Evolutionary conservation across 2,797 vertebrate species (phyloP), one percentile per base, ranked within the genome.

Genomic region (Onychomys leucogaster): DNA sequence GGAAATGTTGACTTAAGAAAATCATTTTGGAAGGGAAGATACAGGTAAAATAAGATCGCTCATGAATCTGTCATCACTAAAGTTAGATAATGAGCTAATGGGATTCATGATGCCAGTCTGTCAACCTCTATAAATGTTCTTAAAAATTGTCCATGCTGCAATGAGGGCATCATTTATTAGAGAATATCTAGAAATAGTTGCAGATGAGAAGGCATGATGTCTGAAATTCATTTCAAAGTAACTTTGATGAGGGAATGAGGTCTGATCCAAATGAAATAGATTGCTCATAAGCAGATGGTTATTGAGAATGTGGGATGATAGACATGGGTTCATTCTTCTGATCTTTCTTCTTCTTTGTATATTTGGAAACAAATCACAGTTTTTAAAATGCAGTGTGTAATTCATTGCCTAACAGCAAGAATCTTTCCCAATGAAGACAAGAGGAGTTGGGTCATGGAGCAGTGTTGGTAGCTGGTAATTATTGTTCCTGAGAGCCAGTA

Each of bases 221-320:
- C 69, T 92, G 32, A 90, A 86, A 69, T 76, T 63, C 59, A 32
- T 65, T 86, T 80, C 65, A 81, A 81, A 78, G 76, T 92, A 57
- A 65, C 78, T 71, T 85, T 67, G 63, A 34, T 17, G 29, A 67
- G 29, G 34, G 55, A 75, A 29, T n/a, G 0, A 5, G 46, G 41
- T 19, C 16, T 14, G 21, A 86, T 61, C 23, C 25, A 57, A 65
- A 59, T 80, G 71, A 69, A 81, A 65, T 27, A 43, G 65, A 46
- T 6, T 32, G 17, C 14, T 43, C 43, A 1, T 5, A 14, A 63
- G 43, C 43, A 71, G 27, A 25, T 23, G 75, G 27, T 5, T 85
- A 16, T 6, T 65, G 81, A 89, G 69, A 10, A 16, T 41, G 3
- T 52, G 19, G 52, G 59, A 27, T 78, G 78, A 61, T 32, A 59